These are phyloP conservation scores for Pachycephala philippinensis DNA, from an alignment of 2,113 vertebrate species.

Conservation along the genomic window DNA sequence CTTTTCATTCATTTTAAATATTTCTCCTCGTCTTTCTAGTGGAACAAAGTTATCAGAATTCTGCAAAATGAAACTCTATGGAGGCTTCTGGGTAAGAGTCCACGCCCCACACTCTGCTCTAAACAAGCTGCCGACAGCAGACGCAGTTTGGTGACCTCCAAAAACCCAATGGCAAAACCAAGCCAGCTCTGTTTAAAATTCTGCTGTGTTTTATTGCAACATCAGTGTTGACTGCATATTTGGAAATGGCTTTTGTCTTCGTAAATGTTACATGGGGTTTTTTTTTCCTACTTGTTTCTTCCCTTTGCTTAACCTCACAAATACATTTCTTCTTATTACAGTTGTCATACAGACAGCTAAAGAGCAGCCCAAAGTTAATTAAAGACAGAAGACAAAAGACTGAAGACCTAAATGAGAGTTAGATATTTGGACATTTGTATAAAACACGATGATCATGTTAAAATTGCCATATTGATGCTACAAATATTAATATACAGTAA, in stretches of 20 bases:
- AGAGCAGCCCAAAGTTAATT: neutral
- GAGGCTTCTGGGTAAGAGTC: neutral
- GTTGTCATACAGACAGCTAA: neutral
- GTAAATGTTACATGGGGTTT: rapidly evolving
- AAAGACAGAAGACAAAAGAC: neutral
- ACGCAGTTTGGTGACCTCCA: neutral
- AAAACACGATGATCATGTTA: neutral
- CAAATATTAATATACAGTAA: neutral
- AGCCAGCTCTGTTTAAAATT: neutral
- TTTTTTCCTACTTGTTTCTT: neutral
- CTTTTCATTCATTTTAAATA: neutral
- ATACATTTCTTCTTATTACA: neutral
- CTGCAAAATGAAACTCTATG: neutral
- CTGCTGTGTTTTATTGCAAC: neutral
- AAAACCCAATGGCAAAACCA: neutral
- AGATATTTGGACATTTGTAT: neutral
- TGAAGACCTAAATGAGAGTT: neutral
- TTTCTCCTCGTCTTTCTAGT: neutral
- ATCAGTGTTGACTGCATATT: neutral
- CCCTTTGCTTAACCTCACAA: neutral
- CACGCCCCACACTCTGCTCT: rapidly evolving
- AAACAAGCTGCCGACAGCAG: neutral
- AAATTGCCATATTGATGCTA: neutral
- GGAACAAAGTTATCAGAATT: neutral
- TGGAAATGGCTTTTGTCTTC: neutral